Percentiles rank a stretch among this genome's conserved stretches.
phyloP scores from a whole-genome alignment of 2,113 vertebrate genomes.

The Lophura nycthemera region DNA sequence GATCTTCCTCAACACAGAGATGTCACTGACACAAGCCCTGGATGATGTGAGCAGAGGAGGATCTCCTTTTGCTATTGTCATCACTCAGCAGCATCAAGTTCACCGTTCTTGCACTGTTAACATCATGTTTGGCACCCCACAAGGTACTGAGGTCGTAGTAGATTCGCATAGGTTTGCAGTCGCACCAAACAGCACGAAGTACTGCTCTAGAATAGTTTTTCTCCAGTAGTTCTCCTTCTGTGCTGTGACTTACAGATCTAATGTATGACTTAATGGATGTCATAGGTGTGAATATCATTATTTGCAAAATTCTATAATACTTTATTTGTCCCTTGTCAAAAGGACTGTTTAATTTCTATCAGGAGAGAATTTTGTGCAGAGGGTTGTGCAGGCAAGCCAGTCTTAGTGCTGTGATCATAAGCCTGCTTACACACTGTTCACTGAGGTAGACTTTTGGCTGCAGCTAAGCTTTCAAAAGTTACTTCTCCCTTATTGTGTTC shows the following conservation, averaged over 20 bases:
- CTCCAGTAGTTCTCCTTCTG: not conserved
- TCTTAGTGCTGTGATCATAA: not conserved
- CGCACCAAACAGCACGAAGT: not conserved
- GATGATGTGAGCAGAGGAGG: conserved; percentile 95
- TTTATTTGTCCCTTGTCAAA: not conserved
- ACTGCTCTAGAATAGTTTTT: not conserved
- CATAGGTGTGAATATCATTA: not conserved
- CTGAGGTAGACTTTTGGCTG: not conserved
- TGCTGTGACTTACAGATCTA: not conserved
- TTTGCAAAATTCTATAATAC: not conserved
- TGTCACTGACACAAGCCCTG: conserved; percentile 94
- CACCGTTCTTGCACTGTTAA: conserved; percentile 98
- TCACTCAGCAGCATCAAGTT: conserved; percentile 97
- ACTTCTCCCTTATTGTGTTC: not conserved
- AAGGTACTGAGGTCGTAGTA: conserved; percentile 83
- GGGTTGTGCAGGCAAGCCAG: not conserved
- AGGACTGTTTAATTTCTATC: not conserved
- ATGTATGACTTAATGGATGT: not conserved
- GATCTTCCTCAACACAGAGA: conserved; percentile 98
- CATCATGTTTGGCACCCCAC: conserved; percentile 96
- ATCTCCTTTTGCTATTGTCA: conserved; percentile 96
- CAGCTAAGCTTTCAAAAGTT: not conserved
- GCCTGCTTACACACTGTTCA: not conserved
- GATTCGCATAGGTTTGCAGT: not conserved
- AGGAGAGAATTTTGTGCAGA: not conserved